These are phyloP conservation scores for Somateria mollissima DNA, from an alignment of 2,797 vertebrate species.

Conservation along the genomic window DNA sequence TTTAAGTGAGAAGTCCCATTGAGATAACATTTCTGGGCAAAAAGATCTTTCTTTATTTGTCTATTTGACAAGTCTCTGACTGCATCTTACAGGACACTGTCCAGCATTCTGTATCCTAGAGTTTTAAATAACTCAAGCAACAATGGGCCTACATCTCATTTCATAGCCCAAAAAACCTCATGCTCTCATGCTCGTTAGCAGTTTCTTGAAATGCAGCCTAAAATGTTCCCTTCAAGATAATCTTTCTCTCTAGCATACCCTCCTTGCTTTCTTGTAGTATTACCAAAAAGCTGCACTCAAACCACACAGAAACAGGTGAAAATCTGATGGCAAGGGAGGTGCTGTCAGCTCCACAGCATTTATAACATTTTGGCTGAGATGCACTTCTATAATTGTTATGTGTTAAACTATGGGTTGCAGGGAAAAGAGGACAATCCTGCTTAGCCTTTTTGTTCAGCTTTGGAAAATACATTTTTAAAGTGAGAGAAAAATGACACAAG, in stretches of 20 bases:
- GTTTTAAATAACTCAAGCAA: background rate
- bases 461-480: background rate
- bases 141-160: background rate
- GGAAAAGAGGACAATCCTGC: background rate
- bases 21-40: background rate
- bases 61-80: background rate
- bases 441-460: background rate
- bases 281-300: background rate
- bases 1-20: background rate
- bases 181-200: background rate
- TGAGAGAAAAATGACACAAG: background rate
- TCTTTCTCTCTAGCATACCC: background rate
- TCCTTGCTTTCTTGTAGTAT: background rate
- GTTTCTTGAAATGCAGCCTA: background rate
- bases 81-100: accelerated
- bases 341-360: background rate
- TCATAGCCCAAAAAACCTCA: background rate
- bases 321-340: background rate
- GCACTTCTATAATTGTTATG: background rate
- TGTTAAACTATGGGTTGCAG: background rate
- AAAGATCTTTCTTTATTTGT: background rate
- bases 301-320: background rate
- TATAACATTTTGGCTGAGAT: background rate
- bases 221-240: background rate
- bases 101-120: background rate